These are phyloP conservation scores for Myripristis jacobus DNA, from an alignment of 2,797 vertebrate genomes.

Conservation along the genomic window DNA sequence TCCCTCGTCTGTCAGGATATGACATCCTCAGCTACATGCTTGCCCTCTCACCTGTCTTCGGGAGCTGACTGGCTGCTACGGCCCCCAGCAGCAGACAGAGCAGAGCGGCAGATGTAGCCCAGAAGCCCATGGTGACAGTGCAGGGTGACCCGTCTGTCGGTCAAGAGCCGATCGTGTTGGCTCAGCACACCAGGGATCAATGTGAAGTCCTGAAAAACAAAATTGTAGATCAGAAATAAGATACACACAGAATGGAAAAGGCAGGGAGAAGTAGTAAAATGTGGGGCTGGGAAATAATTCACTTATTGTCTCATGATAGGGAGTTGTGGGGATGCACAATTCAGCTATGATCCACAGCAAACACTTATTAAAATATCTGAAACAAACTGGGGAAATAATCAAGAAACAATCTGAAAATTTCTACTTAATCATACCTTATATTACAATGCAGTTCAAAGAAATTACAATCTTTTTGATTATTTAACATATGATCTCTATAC, in stretches of 20 bases:
- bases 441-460: no score
- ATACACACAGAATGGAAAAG: neutral
- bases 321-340: no score
- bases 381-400: no score
- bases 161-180: slow-evolving; percentile 19
- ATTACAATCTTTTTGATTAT: no score
- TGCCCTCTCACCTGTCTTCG: slow-evolving; percentile 67
- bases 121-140: slow-evolving; percentile 64
- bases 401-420: no score
- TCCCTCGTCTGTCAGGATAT: neutral
- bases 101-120: slow-evolving; percentile 37
- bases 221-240: neutral
- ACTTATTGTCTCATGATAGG: neutral
- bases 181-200: slow-evolving; percentile 20
- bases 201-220: slow-evolving; percentile 37
- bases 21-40: neutral
- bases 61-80: slow-evolving; percentile 43
- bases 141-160: slow-evolving; percentile 7
- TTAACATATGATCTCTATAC: no score
- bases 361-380: no score
- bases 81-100: slow-evolving; percentile 66
- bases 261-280: neutral
- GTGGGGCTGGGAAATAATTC: neutral
- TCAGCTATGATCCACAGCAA: no score
- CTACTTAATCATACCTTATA: no score